Evolutionary conservation across 2,113 vertebrate genomes (phyloP).

Genomic region (Poeciliopsis retropinna): DNA sequence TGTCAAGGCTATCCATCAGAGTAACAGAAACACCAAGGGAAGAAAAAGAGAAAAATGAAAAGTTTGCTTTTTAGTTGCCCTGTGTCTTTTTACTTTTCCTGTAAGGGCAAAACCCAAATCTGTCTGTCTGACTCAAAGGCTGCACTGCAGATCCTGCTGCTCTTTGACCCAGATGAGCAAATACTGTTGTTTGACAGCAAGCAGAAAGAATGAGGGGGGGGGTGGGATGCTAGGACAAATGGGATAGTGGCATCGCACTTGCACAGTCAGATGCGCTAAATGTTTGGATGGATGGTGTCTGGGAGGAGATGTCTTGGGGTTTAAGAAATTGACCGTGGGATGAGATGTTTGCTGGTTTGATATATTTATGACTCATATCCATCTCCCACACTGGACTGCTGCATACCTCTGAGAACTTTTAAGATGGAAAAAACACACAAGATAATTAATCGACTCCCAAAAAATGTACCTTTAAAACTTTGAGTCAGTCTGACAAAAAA

Average conservation of each 20-base stretch:
- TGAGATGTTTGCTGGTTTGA: background rate
- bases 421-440: background rate
- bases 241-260: background rate
- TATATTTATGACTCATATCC: background rate
- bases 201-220: constrained; percentile 31
- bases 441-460: background rate
- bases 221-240: constrained; percentile 34
- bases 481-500: too few species aligned
- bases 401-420: background rate
- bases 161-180: constrained; percentile 76
- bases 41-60: background rate
- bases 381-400: background rate
- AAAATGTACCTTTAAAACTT: background rate
- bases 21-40: background rate
- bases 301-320: background rate
- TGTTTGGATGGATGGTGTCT: background rate
- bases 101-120: constrained; percentile 21
- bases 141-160: constrained; percentile 57
- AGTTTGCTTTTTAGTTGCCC: background rate
- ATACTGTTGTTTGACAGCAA: constrained; percentile 73
- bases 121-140: constrained; percentile 64
- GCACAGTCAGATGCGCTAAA: background rate
- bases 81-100: constrained; percentile 33
- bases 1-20: too few species aligned
- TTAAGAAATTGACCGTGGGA: constrained; percentile 1